Evolutionary conservation across 2,113 vertebrate genomes (phyloP).

Genomic region (Uropsilus gracilis): DNA sequence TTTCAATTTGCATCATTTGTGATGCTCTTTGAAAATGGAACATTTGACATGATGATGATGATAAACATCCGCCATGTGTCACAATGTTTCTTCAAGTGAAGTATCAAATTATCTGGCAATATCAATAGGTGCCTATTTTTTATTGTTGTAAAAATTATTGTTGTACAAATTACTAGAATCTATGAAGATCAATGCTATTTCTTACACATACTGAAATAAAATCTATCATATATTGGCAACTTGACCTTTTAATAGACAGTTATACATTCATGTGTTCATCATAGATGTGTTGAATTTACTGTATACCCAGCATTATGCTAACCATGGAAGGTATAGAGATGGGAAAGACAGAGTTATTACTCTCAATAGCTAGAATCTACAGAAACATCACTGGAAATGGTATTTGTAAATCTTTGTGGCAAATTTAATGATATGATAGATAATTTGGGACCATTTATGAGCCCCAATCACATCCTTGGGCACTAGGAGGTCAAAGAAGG

Average conservation of each 20-base stretch:
- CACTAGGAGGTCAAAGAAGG: not conserved
- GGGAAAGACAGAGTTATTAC: not conserved
- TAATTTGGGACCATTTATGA: not conserved
- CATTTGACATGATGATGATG: conserved; percentile 79
- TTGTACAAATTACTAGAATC: conserved; percentile 20
- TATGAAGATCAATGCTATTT: not conserved
- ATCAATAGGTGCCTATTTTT: conserved; percentile 60
- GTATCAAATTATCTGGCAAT: conserved; percentile 64
- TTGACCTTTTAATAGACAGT: not conserved
- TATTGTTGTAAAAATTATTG: conserved; percentile 59
- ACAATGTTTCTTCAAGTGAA: conserved; percentile 77
- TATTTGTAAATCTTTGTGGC: not conserved
- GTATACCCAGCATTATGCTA: not conserved
- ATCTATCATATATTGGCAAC: not conserved
- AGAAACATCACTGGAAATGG: not conserved
- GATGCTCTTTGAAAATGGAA: conserved; percentile 75
- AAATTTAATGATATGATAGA: not conserved
- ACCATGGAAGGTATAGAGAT: not conserved
- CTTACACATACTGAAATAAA: not conserved
- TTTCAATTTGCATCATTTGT: conserved; percentile 72
- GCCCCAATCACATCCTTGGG: not conserved
- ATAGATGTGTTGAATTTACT: not conserved
- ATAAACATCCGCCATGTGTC: conserved; percentile 85
- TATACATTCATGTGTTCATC: not conserved
- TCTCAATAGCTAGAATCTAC: not conserved